phyloP scores from a whole-genome alignment of 2,113 vertebrate species.

The Choloepus hoffmanni region DNA sequence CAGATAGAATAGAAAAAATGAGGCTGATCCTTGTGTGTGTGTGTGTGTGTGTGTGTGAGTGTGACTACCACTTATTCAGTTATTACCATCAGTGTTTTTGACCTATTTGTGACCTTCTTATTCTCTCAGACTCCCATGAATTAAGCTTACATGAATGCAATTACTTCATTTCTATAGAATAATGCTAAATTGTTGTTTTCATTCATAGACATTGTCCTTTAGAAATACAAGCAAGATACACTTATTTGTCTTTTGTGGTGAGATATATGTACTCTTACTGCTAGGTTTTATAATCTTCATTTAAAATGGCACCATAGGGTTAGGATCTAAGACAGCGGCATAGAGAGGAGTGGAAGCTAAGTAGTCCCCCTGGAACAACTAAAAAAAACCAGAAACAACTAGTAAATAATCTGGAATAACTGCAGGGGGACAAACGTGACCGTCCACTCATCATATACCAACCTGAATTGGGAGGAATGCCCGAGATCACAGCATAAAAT shows the following conservation, averaged over 20 bases:
- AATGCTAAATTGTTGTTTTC: constrained; percentile 33
- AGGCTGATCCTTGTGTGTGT: neutral
- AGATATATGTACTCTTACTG: constrained; percentile 9
- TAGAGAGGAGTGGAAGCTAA: too few species aligned
- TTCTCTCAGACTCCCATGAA: constrained; percentile 6
- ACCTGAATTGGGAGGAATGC: too few species aligned
- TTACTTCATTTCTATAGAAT: constrained; percentile 13
- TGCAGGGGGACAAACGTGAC: too few species aligned
- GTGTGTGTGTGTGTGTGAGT: neutral
- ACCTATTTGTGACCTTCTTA: constrained; percentile 17
- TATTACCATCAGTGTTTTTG: neutral
- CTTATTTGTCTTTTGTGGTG: constrained; percentile 40
- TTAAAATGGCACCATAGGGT: neutral
- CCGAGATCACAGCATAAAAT: too few species aligned
- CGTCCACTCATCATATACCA: too few species aligned
- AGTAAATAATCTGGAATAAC: too few species aligned
- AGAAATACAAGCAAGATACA: constrained; percentile 51
- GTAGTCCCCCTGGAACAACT: too few species aligned
- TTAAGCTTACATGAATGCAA: constrained; percentile 59
- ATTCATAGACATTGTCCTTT: neutral
- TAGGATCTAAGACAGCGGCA: too few species aligned
- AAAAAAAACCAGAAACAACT: too few species aligned
- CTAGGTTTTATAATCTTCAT: neutral
- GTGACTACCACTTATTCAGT: constrained; percentile 3
- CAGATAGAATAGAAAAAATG: constrained; percentile 21